Conservation (phyloP, 2,888 invertebrate species). For the Allolobophora icterica region DNA sequence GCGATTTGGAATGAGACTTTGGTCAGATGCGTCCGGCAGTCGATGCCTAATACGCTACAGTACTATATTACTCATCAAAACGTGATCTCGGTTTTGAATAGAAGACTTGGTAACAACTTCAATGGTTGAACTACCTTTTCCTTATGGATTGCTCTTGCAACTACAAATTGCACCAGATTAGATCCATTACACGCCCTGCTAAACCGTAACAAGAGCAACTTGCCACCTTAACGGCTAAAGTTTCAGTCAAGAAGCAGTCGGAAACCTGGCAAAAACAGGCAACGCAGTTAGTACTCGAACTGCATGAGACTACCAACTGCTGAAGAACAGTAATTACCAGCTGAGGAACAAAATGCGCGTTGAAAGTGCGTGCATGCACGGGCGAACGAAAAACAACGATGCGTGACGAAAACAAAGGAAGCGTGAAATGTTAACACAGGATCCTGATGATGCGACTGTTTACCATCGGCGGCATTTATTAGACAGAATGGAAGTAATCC, state of each 20-base stretch:
- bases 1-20: too few relatives aligned
- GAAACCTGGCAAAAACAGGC: not conserved
- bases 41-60: too few relatives aligned
- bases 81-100: too few relatives aligned
- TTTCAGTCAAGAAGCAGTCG: not conserved
- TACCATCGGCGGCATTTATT: not conserved
- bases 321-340: not conserved
- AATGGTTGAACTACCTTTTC: too few relatives aligned
- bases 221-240: not conserved
- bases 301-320: not conserved
- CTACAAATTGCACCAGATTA: not conserved
- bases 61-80: too few relatives aligned
- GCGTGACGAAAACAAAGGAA: not conserved
- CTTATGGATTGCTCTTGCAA: not conserved
- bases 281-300: not conserved
- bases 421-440: not conserved
- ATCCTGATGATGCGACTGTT: not conserved
- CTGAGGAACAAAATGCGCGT: not conserved
- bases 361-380: constrained; percentile 17
- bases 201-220: too few relatives aligned
- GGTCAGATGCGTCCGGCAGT: too few relatives aligned
- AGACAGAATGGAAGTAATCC: constrained; percentile 12
- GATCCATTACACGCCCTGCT: too few relatives aligned
- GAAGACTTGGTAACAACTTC: too few relatives aligned
- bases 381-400: constrained; percentile 11